Evolutionary conservation across 2,113 vertebrate genomes (phyloP).

Genomic region (Brachionichthys hirsutus): DNA sequence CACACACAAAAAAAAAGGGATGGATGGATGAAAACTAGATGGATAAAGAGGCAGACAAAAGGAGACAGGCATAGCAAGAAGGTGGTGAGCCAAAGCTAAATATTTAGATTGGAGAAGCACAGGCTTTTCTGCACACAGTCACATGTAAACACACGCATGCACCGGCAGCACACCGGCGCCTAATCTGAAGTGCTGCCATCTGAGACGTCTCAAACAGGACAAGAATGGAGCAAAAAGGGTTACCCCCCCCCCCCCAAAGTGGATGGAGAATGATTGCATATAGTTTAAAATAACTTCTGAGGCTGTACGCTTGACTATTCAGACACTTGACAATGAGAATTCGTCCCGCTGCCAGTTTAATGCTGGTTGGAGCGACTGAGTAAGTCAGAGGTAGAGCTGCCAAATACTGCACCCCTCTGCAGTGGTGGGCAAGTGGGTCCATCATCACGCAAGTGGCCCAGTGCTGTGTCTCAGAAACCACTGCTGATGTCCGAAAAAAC

Average conservation of each 20-base stretch:
- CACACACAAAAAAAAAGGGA: neutral
- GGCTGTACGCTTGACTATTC: neutral
- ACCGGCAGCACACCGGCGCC: constrained; percentile 31
- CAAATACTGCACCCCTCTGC: no score
- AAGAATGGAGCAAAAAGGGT: constrained; percentile 11
- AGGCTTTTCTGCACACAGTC: constrained; percentile 13
- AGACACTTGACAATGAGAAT: constrained; percentile 1
- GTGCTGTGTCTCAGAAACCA: no score
- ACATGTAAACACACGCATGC: constrained; percentile 31
- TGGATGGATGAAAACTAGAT: constrained; percentile 2
- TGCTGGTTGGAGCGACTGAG: neutral
- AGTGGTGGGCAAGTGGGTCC: no score
- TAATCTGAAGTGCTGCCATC: constrained; percentile 56
- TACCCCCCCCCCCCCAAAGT: constrained; percentile 1
- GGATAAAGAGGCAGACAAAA: constrained; percentile 8
- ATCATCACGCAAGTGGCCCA: no score
- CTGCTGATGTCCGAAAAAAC: no score
- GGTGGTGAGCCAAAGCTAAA: constrained; percentile 32
- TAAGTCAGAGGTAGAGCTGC: neutral
- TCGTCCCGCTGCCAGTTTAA: neutral
- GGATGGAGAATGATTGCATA: constrained; percentile 8
- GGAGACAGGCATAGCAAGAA: constrained; percentile 13
- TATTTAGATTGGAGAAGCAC: constrained; percentile 47
- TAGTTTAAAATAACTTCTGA: neutral
- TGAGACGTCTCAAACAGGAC: constrained; percentile 43